Percentiles rank a stretch among this genome's conserved stretches.
These are phyloP conservation scores for Drosophila nigromelanica DNA, from an alignment of 1,140 invertebrate species.

Conservation along the genomic window DNA sequence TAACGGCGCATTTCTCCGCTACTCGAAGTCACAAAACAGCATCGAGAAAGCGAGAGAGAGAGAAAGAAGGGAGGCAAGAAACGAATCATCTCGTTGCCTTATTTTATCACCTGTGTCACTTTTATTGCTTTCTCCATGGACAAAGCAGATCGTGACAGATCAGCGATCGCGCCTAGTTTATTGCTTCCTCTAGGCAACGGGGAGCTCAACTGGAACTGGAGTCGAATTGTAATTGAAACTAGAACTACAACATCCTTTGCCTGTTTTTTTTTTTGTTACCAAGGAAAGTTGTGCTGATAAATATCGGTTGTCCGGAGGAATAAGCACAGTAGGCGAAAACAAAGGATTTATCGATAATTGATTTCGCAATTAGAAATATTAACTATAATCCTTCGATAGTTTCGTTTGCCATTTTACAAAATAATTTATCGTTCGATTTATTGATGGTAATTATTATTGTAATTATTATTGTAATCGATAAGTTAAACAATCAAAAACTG, in stretches of 20 bases:
- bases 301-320: too few relatives aligned
- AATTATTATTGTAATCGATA: too few relatives aligned
- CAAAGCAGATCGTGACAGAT: slow-evolving; percentile 66
- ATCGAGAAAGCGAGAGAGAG: too few relatives aligned
- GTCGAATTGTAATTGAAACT: not conserved
- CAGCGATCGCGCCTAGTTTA: slow-evolving; percentile 74
- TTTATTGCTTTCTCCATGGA: slow-evolving; percentile 67
- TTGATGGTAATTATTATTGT: too few relatives aligned
- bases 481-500: too few relatives aligned
- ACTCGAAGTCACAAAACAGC: slow-evolving; percentile 36
- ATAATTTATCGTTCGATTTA: too few relatives aligned
- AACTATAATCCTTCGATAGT: too few relatives aligned
- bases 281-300: too few relatives aligned
- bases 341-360: not conserved
- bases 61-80: slow-evolving; percentile 8
- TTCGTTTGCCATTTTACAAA: too few relatives aligned
- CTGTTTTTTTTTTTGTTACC: not conserved
- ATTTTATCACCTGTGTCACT: slow-evolving; percentile 78
- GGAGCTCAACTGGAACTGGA: not conserved
- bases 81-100: slow-evolving; percentile 73
- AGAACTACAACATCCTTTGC: slow-evolving; percentile 5
- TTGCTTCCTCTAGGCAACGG: slow-evolving; percentile 65
- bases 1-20: slow-evolving; percentile 64
- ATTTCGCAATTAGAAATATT: too few relatives aligned
- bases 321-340: too few relatives aligned